These are phyloP conservation scores for Perizoma flavofasciatum DNA, from an alignment of 2,888 invertebrate species.

Conservation along the genomic window DNA sequence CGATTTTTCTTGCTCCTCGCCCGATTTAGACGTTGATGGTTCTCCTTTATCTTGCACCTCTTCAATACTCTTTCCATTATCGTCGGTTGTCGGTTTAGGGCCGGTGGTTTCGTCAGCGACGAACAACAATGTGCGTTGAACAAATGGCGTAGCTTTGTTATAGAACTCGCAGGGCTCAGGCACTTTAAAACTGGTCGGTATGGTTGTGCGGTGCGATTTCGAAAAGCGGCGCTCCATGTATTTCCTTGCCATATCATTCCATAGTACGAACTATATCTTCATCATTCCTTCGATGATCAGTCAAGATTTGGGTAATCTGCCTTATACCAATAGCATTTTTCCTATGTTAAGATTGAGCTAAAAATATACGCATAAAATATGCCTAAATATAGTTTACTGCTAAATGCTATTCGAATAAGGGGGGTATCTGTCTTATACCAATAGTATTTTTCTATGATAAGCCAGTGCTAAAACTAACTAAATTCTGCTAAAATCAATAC, in stretches of 20 bases:
- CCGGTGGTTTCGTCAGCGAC: conserved; percentile 77
- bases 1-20: conserved; percentile 77
- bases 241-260: conserved; percentile 79
- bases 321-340: conserved; percentile 47
- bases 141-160: conserved; percentile 80
- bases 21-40: conserved; percentile 64
- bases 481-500: conserved; percentile 29
- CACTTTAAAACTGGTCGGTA: conserved; percentile 76
- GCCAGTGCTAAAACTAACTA: no score
- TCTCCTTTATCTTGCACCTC: conserved; percentile 58
- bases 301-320: conserved; percentile 10
- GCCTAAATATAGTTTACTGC: no score
- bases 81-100: conserved; percentile 59
- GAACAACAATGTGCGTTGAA: conserved; percentile 76
- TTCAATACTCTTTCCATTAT: conserved; percentile 44
- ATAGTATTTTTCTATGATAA: conserved; percentile 41
- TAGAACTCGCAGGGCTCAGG: conserved; percentile 79
- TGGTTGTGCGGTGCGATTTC: conserved; percentile 75
- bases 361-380: no score
- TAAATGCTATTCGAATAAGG: not conserved
- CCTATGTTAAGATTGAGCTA: conserved; percentile 8
- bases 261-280: conserved; percentile 36
- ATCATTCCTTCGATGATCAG: conserved; percentile 9
- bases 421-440: conserved; percentile 35
- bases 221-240: conserved; percentile 81